Percentiles rank a stretch among this genome's conserved stretches.
Conservation (phyloP, 2,888 invertebrate genomes). For the Eupithecia dodoneata region DNA sequence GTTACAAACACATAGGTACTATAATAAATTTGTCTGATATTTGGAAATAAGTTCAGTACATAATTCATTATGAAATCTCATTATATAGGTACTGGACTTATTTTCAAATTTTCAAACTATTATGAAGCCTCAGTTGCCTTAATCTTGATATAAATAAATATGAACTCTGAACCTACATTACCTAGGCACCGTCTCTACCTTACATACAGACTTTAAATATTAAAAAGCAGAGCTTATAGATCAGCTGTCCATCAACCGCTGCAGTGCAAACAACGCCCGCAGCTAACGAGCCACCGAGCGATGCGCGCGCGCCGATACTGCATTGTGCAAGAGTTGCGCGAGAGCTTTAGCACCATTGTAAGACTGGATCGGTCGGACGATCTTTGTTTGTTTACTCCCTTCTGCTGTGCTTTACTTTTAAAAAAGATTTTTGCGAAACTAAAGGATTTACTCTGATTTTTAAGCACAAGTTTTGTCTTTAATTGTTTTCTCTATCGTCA, state of each 20-base stretch:
- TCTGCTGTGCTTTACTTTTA: conserved; percentile 16
- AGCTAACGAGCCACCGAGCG: conserved; percentile 80
- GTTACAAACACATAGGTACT: too few species aligned
- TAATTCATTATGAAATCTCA: too few species aligned
- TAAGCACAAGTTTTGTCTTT: too few species aligned
- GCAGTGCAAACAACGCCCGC: conserved; percentile 73
- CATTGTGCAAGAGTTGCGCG: conserved; percentile 72
- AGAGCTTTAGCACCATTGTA: conserved; percentile 83
- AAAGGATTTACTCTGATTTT: not conserved
- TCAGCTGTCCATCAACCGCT: conserved; percentile 41
- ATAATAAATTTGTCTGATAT: too few species aligned
- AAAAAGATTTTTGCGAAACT: not conserved
- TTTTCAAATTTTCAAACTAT: too few species aligned
- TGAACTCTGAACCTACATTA: not conserved
- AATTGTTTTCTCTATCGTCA: too few species aligned
- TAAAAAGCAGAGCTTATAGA: conserved; percentile 8
- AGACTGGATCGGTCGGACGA: conserved; percentile 67
- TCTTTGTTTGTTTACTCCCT: conserved; percentile 78
- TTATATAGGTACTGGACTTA: too few species aligned
- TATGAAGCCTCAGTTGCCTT: too few species aligned
- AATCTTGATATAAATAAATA: not conserved
- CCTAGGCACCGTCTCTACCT: not conserved
- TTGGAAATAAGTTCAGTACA: too few species aligned
- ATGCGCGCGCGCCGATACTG: conserved; percentile 75
- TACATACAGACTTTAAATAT: not conserved